A percentile compares a stretch with the other conserved stretches of the same genome.
Evolutionary conservation across 2,888 invertebrate genomes (phyloP).

Genomic region (Clanis bilineata): DNA sequence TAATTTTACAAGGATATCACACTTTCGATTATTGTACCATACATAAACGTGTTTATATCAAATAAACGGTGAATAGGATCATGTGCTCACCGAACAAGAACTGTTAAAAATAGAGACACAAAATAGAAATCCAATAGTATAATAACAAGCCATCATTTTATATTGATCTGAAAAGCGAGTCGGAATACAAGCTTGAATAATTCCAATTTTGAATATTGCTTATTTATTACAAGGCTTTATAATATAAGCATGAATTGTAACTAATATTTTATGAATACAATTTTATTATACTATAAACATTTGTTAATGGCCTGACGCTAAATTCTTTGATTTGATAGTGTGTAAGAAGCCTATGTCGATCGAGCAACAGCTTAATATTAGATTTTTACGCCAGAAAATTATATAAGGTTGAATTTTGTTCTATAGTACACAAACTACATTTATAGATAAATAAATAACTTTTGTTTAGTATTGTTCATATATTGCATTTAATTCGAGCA

Average conservation of each 20-base stretch:
- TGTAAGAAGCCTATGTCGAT: not conserved
- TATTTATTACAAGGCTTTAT: not conserved
- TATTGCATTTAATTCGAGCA: not conserved
- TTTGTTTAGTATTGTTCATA: not conserved
- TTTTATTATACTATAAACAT: not conserved
- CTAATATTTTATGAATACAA: not conserved
- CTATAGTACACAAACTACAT: not conserved
- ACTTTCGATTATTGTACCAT: slow-evolving; percentile 36
- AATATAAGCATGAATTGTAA: not conserved
- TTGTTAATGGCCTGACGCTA: no score
- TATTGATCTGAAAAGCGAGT: not conserved
- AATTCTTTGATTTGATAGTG: not conserved
- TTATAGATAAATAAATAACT: not conserved
- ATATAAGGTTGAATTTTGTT: not conserved
- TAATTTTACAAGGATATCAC: slow-evolving; percentile 30
- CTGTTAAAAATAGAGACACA: not conserved
- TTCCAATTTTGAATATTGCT: not conserved
- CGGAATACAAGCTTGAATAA: not conserved
- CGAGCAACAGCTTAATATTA: not conserved
- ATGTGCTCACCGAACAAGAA: slow-evolving; percentile 1
- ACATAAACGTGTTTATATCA: slow-evolving; percentile 17
- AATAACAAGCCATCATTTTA: not conserved
- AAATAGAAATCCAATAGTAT: not conserved
- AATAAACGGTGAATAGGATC: not conserved
- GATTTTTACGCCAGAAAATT: not conserved